Conservation (phyloP, 1,140 invertebrate species). For the Pseudomyrmex concolor region DNA sequence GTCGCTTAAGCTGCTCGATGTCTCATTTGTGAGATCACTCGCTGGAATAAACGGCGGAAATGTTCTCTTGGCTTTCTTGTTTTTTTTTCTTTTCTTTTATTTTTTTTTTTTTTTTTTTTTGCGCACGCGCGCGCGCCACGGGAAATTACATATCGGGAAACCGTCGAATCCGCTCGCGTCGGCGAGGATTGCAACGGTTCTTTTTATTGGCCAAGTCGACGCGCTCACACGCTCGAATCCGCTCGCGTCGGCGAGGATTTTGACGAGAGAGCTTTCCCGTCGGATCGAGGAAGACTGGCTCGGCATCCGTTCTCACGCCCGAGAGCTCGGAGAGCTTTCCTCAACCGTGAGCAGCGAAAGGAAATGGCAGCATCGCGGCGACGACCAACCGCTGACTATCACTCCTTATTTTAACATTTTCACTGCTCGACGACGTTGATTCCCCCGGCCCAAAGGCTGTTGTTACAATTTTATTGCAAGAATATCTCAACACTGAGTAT, state of each 20-base stretch:
- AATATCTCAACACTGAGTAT: neutral
- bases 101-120: neutral
- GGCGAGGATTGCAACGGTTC: conserved; percentile 48
- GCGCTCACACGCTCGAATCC: conserved; percentile 16
- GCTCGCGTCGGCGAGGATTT: conserved; percentile 44
- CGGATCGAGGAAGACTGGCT: conserved; percentile 41
- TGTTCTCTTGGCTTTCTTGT: neutral
- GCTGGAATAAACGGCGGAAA: conserved; percentile 55
- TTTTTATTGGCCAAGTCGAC: conserved; percentile 52
- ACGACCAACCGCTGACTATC: neutral
- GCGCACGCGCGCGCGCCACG: neutral
- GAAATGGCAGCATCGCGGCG: conserved; percentile 23
- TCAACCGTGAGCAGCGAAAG: conserved; percentile 15
- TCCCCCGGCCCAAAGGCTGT: neutral
- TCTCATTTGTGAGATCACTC: conserved; percentile 57
- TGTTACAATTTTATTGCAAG: neutral
- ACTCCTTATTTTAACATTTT: conserved; percentile 18
- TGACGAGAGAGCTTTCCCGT: conserved; percentile 52
- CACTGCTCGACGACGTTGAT: conserved; percentile 19
- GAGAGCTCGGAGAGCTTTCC: conserved; percentile 32
- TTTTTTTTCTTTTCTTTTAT: neutral
- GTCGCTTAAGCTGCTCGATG: conserved; percentile 49
- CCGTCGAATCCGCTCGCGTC: conserved; percentile 58
- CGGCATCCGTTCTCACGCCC: conserved; percentile 38
- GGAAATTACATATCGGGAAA: conserved; percentile 61